phyloP scores from a whole-genome alignment of 2,888 invertebrate species.

The Drosophila picticornis region DNA sequence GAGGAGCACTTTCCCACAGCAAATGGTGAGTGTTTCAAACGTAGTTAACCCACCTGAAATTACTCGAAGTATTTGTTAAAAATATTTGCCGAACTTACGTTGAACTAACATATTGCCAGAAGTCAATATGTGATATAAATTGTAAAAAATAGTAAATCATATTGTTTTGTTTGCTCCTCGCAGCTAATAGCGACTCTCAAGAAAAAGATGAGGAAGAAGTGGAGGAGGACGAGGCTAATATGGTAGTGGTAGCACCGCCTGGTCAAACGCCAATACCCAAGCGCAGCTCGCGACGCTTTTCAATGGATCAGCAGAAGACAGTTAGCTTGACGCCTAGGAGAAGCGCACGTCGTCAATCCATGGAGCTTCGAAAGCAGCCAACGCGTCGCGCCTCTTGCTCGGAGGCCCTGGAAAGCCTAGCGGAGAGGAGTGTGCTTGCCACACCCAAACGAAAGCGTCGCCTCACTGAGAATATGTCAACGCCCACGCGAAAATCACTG shows the following conservation, averaged over 20 bases:
- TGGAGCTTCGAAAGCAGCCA: slow-evolving; percentile 40
- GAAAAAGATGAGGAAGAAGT: neutral
- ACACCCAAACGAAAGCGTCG: slow-evolving; percentile 58
- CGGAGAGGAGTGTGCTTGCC: neutral
- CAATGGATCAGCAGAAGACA: slow-evolving; percentile 33
- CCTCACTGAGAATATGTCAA: slow-evolving; percentile 46
- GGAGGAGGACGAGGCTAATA: neutral
- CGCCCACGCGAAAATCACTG: slow-evolving; percentile 49
- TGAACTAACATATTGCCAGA: neutral
- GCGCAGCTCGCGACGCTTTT: slow-evolving; percentile 37
- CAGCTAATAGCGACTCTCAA: neutral
- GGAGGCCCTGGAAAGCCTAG: slow-evolving; percentile 15
- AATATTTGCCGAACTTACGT: neutral
- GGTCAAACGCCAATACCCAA: slow-evolving; percentile 34
- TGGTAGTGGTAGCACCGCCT: slow-evolving; percentile 6
- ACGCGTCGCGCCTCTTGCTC: slow-evolving; percentile 59
- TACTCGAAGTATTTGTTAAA: neutral
- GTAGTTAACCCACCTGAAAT: neutral
- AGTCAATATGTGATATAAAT: neutral
- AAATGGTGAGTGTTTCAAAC: slow-evolving; percentile 24
- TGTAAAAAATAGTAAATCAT: neutral
- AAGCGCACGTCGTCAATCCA: slow-evolving; percentile 46
- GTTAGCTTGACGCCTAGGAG: slow-evolving; percentile 40
- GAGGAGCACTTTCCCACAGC: neutral
- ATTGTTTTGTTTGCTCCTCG: neutral